A percentile compares a stretch with the other conserved stretches of the same genome.
Conservation (phyloP, 35 echinoderm and acorn worm species). For the Heliocidaris erythrogramma region DNA sequence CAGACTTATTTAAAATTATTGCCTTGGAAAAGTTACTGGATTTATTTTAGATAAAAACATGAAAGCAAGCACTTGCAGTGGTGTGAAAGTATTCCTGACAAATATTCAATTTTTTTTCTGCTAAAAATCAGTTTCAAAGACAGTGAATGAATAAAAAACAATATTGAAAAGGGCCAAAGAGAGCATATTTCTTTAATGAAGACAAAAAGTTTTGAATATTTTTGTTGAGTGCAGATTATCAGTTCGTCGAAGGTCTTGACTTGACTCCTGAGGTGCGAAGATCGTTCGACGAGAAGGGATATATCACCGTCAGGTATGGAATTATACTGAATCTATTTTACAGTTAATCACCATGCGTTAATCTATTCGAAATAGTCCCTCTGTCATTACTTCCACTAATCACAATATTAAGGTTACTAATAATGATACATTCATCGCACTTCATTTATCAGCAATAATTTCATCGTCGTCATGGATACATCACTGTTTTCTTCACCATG, state of each 20-base stretch:
- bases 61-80: no score
- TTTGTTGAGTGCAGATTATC: not conserved
- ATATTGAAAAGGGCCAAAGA: no score
- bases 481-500: not conserved
- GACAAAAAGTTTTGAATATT: no score
- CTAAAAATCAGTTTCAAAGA: no score
- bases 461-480: not conserved
- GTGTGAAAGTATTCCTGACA: no score
- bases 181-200: no score
- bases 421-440: not conserved
- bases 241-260: not conserved
- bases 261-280: not conserved
- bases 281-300: not conserved
- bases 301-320: not conserved
- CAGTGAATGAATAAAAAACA: no score
- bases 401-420: not conserved
- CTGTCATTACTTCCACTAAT: not conserved
- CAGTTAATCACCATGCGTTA: not conserved
- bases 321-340: not conserved
- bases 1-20: no score
- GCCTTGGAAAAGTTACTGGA: no score
- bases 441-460: not conserved
- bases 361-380: not conserved
- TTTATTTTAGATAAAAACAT: no score
- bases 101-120: no score